phyloP scores from a whole-genome alignment of 1,140 invertebrate species.

The Drosophila takahashii region DNA sequence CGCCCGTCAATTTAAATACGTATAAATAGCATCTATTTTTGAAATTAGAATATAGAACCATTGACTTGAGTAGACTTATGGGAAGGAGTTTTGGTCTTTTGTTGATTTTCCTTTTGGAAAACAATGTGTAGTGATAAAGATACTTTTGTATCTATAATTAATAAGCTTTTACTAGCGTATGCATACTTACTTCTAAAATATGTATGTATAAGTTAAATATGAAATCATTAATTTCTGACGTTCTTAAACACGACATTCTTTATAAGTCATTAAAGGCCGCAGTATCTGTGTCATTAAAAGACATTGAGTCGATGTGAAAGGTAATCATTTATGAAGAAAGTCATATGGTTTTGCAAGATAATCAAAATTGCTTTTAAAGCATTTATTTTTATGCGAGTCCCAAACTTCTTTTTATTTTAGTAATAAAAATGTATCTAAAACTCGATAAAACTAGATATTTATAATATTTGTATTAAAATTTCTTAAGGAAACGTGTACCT shows the following conservation, averaged over 20 bases:
- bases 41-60: conserved; percentile 12
- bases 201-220: not conserved
- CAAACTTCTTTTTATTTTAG: no score
- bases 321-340: not conserved
- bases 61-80: conserved; percentile 1
- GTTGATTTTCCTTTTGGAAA: not conserved
- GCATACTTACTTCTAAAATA: no score
- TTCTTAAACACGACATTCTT: not conserved
- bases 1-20: conserved; percentile 2
- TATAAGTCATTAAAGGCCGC: not conserved
- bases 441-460: no score
- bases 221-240: not conserved
- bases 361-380: not conserved
- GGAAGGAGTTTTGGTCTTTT: conserved; percentile 1
- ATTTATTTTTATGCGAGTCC: no score
- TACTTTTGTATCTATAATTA: no score
- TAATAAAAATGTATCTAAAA: no score
- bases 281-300: not conserved
- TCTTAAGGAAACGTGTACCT: not conserved
- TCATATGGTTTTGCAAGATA: not conserved
- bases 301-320: not conserved
- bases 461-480: no score
- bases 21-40: conserved; percentile 1
- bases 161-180: no score
- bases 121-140: no score